Evolutionary conservation across 2,888 invertebrate genomes (phyloP).

Genomic region (Amphipyra tragopoginis): DNA sequence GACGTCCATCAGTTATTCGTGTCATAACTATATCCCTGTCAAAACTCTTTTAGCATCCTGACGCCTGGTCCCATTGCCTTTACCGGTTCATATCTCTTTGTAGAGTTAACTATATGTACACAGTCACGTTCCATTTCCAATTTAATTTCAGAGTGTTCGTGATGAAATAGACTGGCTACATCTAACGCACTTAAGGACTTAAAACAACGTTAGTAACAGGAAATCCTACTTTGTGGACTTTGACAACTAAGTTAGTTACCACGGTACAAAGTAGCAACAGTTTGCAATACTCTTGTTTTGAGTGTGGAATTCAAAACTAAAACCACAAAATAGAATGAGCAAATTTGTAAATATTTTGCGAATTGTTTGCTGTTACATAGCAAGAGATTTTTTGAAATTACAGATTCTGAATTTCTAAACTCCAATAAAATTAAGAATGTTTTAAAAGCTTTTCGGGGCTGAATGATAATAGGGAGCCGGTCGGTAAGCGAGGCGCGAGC

Average conservation of each 20-base stretch:
- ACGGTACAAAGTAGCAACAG: slow-evolving; percentile 39
- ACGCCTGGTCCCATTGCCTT: slow-evolving; percentile 45
- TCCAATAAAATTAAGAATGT: slow-evolving; percentile 71
- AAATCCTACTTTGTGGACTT: slow-evolving; percentile 66
- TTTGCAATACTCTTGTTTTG: slow-evolving; percentile 34
- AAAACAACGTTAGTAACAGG: slow-evolving; percentile 62
- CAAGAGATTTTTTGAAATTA: slow-evolving; percentile 28
- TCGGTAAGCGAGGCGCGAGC: slow-evolving; percentile 34
- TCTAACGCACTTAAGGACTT: slow-evolving; percentile 58
- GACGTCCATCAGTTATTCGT: slow-evolving; percentile 85
- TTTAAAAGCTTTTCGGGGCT: slow-evolving; percentile 70
- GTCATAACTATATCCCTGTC: slow-evolving; percentile 78
- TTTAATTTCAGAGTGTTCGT: slow-evolving; percentile 48
- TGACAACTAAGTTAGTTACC: slow-evolving; percentile 61
- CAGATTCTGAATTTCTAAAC: slow-evolving; percentile 42
- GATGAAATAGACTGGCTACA: slow-evolving; percentile 49
- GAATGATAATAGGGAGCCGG: slow-evolving; percentile 66
- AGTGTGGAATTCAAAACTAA: slow-evolving; percentile 7
- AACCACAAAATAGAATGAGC: slow-evolving; percentile 12
- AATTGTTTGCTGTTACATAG: slow-evolving; percentile 8
- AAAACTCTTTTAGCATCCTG: slow-evolving; percentile 74
- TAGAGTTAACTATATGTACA: slow-evolving; percentile 11
- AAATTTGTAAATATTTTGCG: not conserved
- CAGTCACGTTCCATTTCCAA: slow-evolving; percentile 51
- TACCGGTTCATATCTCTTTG: slow-evolving; percentile 47